Evolutionary conservation across 64 coral and sea anemone species (phyloP).

Genomic region (Pocillopora verrucosa): DNA sequence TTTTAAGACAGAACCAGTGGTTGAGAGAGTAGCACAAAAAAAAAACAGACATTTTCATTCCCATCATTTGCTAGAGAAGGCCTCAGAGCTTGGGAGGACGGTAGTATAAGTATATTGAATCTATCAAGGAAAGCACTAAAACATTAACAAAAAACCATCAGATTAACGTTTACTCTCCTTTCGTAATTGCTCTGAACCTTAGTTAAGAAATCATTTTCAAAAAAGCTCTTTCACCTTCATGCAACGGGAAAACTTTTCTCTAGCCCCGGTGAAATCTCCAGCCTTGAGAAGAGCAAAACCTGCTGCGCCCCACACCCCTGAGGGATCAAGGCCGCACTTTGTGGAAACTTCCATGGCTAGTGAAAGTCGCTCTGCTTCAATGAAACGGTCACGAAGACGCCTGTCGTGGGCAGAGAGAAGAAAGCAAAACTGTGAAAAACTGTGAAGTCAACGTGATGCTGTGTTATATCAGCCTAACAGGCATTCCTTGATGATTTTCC

Average conservation of each 20-base stretch:
- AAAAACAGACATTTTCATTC: no score
- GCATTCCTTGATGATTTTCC: no score
- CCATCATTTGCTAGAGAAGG: no score
- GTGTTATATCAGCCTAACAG: background rate
- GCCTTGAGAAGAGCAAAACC: constrained; percentile 84
- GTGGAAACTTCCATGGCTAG: constrained; percentile 98
- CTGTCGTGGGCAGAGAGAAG: background rate
- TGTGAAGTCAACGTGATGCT: background rate
- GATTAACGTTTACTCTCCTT: background rate
- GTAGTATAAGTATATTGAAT: no score
- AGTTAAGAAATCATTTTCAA: no score
- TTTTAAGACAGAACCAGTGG: background rate
- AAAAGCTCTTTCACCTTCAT: constrained; percentile 67
- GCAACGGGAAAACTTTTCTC: constrained; percentile 89
- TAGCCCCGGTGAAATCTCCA: constrained; percentile 78
- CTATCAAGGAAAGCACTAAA: no score
- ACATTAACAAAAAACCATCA: no score
- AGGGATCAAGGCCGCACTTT: constrained; percentile 90
- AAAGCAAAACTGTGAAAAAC: background rate
- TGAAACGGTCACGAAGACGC: constrained; percentile 91
- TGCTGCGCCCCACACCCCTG: constrained; percentile 89
- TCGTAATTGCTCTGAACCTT: background rate
- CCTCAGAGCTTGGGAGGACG: no score
- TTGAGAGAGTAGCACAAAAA: background rate
- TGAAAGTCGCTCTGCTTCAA: constrained; percentile 86